Conservation (phyloP, 2,888 invertebrate species). For the Theretra japonica region DNA sequence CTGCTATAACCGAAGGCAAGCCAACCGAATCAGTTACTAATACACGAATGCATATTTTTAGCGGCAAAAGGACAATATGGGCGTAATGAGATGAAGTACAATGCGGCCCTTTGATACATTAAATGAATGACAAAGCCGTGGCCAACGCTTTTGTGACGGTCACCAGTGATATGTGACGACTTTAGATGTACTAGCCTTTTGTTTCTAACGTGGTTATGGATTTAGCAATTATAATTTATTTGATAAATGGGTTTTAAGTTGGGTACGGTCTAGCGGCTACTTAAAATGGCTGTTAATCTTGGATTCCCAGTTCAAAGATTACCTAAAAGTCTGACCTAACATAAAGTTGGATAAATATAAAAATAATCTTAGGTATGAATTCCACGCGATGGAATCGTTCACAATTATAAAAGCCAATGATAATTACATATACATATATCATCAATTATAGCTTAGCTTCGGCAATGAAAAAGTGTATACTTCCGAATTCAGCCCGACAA, state of each 20-base stretch:
- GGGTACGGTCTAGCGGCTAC: no score
- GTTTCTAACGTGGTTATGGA: neutral
- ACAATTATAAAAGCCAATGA: no score
- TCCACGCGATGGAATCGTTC: no score
- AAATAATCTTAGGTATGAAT: no score
- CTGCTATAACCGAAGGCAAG: slow-evolving; percentile 7
- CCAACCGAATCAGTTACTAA: slow-evolving; percentile 23
- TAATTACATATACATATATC: no score
- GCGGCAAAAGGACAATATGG: slow-evolving; percentile 12
- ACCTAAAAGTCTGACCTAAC: no score
- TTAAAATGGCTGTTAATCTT: no score
- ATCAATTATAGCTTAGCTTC: no score
- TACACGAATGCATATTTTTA: slow-evolving; percentile 5
- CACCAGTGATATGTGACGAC: slow-evolving; percentile 33
- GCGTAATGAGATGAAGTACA: slow-evolving; percentile 38
- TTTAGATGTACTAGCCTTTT: slow-evolving; percentile 29
- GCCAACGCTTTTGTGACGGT: slow-evolving; percentile 42
- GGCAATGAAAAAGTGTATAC: no score
- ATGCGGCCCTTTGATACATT: slow-evolving; percentile 45
- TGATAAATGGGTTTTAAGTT: neutral
- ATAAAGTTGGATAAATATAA: no score
- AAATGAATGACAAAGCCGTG: slow-evolving; percentile 45
- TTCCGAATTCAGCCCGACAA: no score
- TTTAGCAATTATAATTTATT: neutral
- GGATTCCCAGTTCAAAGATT: no score